Base-by-base conservation (phyloP, 2,888 invertebrate genomes). In the Sinopyrophorus schimmeli region DNA sequence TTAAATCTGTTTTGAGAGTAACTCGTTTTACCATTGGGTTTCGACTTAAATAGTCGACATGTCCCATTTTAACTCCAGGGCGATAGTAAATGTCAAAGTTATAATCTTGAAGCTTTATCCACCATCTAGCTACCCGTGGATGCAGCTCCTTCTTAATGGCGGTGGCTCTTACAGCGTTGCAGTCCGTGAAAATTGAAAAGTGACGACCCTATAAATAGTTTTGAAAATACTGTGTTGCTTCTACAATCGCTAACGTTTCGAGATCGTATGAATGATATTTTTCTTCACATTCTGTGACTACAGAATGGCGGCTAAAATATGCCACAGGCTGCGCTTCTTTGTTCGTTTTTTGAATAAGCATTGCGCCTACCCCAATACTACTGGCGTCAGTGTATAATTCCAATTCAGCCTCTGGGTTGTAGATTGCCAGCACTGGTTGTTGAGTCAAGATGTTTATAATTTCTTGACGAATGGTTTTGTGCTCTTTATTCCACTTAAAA, bases 241-340 rank as follows among this genome's bases (percentile, higher is more conserved):
- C 10, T 2, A 27, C 27, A 11, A 27, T 11, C 9, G 27, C 27
- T 5, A 27, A 11, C 3, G 27, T 27, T 10, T 27, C 27, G 3
- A 27, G 10, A 5, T 58, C 53, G 35, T 55, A 60, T 2, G 60
- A 54, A 31, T 60, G 59, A 27, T 60, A 60, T 28, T 28, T 30
- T 3, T 55, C 35, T 37, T 61, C 56, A 17, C 14, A 38, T 10
- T 50, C 28, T 18, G 18, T 40, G n/a, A n/a, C n/a, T n/a, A n/a
- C n/a, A 5, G 30, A 30, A 9, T 17, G 20, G 5, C 23, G 2
- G 12, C 24, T 35, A 20, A 9, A 35, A 35, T 35, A 35, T 16
- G 28, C 39, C 6, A 39, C 18, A n/a, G 40, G 40, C 10, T 18
- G 16, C 7, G 9, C n/a, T 16, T 30, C 3, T 20, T 16, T 14